Conservation (phyloP, 2,888 invertebrate species). For the Mythimna ferrago region DNA sequence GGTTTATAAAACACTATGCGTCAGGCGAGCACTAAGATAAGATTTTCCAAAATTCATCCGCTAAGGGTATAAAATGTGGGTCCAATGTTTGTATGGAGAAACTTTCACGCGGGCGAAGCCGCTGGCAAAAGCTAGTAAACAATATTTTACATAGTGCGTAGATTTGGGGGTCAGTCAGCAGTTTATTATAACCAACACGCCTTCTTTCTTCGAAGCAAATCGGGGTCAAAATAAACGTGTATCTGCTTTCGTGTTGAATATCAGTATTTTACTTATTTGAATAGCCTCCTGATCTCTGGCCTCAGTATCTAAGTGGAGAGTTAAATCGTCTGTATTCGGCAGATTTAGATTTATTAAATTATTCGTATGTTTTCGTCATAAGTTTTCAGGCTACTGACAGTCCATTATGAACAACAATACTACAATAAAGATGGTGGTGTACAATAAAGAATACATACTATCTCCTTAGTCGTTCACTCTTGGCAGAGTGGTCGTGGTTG, state of each 20-base stretch:
- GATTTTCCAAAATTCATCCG: too few species aligned
- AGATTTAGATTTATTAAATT: not conserved
- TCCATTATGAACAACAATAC: not conserved
- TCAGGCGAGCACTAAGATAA: too few species aligned
- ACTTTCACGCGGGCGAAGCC: too few species aligned
- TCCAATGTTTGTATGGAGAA: too few species aligned
- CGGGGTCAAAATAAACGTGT: conserved; percentile 17
- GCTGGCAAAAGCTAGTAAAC: not conserved
- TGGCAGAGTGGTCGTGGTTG: too few species aligned
- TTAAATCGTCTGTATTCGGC: not conserved
- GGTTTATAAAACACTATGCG: too few species aligned
- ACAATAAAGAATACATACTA: too few species aligned
- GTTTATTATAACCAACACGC: conserved; percentile 33
- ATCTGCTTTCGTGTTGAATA: conserved; percentile 9
- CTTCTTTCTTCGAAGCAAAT: conserved; percentile 3
- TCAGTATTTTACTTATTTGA: conserved; percentile 13
- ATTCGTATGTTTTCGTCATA: too few species aligned
- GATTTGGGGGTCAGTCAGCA: conserved; percentile 1
- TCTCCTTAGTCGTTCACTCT: too few species aligned
- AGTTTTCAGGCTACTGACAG: not conserved
- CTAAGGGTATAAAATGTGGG: too few species aligned
- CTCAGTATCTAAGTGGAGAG: not conserved
- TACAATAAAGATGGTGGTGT: too few species aligned
- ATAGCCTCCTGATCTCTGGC: conserved; percentile 1
- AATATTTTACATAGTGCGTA: conserved; percentile 9